Evolutionary conservation across 2,888 invertebrate species (phyloP).

Genomic region (Cantharis flavilabris): DNA sequence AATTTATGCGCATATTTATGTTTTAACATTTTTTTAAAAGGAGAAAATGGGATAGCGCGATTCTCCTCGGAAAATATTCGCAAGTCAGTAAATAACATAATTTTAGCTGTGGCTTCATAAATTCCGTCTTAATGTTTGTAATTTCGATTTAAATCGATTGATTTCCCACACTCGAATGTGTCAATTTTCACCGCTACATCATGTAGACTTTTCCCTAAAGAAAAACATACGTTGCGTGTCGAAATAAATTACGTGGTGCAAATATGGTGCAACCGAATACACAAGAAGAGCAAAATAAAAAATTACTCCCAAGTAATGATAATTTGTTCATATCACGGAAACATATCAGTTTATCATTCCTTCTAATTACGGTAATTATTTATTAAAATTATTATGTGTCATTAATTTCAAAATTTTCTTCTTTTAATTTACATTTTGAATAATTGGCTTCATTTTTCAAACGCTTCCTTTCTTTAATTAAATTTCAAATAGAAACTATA

Average conservation of each 20-base stretch:
- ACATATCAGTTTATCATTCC: slow-evolving; percentile 24
- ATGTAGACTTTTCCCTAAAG: background rate
- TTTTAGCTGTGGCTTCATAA: background rate
- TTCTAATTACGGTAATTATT: slow-evolving; percentile 24
- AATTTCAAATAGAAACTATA: background rate
- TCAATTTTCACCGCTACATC: background rate
- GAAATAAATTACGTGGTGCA: slow-evolving; percentile 23
- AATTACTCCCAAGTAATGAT: slow-evolving; percentile 20
- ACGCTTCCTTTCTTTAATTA: background rate
- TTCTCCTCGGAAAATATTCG: background rate
- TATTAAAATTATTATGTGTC: slow-evolving; percentile 10
- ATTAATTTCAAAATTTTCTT: background rate
- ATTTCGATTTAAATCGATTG: background rate
- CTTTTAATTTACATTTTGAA: slow-evolving; percentile 17
- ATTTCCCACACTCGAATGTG: background rate
- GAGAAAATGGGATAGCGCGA: background rate
- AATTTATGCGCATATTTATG: slow-evolving; percentile 10
- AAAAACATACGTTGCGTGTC: slow-evolving; percentile 25
- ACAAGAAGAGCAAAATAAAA: slow-evolving; percentile 24
- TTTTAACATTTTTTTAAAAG: slow-evolving; percentile 2
- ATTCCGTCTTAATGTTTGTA: background rate
- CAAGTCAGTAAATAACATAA: background rate
- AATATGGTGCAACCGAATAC: slow-evolving; percentile 7
- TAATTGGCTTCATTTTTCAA: slow-evolving; percentile 3
- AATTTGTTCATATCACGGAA: slow-evolving; percentile 29